Conservation (phyloP, 2,797 vertebrate genomes). For the Sparus aurata region DNA sequence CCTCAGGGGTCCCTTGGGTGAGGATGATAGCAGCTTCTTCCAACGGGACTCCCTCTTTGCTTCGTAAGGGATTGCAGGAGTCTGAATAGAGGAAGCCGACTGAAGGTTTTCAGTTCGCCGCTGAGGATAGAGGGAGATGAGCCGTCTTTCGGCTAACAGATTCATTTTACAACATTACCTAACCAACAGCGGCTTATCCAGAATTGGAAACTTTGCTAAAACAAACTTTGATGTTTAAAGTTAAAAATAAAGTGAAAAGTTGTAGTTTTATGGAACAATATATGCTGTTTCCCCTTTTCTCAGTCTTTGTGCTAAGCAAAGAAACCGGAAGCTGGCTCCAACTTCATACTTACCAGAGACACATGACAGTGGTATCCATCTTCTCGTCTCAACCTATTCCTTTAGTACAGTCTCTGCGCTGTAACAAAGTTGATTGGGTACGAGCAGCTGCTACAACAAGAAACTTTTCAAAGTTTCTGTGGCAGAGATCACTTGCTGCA, state of each 20-base stretch:
- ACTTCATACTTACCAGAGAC: background rate
- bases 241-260: background rate
- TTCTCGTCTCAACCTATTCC: background rate
- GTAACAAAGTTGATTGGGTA: background rate
- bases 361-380: background rate
- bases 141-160: background rate
- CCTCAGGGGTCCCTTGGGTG: constrained; percentile 23
- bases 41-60: constrained; percentile 10
- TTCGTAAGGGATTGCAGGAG: constrained; percentile 14
- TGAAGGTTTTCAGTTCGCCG: constrained; percentile 24
- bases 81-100: background rate
- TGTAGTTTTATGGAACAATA: background rate
- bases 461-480: constrained; percentile 1
- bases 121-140: constrained; percentile 8
- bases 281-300: background rate
- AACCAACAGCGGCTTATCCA: background rate
- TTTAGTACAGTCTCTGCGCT: background rate
- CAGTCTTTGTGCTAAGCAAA: background rate
- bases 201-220: background rate
- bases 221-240: background rate
- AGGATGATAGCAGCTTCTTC: constrained; percentile 13
- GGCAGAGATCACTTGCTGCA: background rate
- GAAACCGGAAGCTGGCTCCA: background rate
- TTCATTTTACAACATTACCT: constrained; percentile 16
- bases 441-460: background rate